Conservation (phyloP, 2,797 vertebrate species). For the Spatula versicolor region DNA sequence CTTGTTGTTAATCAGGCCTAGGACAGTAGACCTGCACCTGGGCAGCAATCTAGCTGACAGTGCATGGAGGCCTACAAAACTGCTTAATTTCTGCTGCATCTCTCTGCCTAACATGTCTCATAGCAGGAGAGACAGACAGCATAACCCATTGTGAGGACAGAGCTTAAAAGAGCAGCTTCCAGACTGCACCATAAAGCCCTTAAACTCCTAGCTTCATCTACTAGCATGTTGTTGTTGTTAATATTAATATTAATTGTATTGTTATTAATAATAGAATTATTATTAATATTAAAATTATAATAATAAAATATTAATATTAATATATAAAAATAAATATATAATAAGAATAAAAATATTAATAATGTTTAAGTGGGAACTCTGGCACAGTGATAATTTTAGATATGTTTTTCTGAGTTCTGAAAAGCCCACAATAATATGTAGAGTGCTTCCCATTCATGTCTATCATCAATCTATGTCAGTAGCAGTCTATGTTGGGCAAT, state of each 20-base stretch:
- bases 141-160: no score
- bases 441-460: background rate
- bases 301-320: no score
- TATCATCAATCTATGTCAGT: background rate
- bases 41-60: background rate
- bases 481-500: background rate
- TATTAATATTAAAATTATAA: no score
- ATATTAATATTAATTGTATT: no score
- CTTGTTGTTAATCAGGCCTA: background rate
- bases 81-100: background rate
- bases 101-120: background rate
- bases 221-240: no score
- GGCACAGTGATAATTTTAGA: background rate
- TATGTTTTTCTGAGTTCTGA: background rate
- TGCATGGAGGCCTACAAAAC: background rate
- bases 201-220: background rate
- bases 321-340: background rate
- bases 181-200: background rate
- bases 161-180: background rate
- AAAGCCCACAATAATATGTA: background rate
- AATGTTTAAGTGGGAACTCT: background rate
- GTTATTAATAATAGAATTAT: no score
- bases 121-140: background rate
- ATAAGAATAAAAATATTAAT: no score
- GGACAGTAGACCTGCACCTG: background rate